These are phyloP conservation scores for Patella vulgata DNA, from an alignment of 1,140 invertebrate species.

Conservation along the genomic window DNA sequence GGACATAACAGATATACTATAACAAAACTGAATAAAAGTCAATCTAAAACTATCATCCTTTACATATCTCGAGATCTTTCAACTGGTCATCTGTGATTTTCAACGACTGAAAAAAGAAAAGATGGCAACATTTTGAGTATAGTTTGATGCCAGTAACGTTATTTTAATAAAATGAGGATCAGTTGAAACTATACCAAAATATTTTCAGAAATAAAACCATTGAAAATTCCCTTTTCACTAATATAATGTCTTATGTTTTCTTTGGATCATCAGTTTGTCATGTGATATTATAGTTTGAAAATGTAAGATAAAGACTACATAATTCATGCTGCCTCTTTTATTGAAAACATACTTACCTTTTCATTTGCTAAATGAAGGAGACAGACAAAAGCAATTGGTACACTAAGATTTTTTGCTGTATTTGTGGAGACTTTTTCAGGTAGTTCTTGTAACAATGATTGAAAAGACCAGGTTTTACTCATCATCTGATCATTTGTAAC, in stretches of 20 bases:
- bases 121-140: too few relatives aligned
- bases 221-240: too few relatives aligned
- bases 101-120: constrained; percentile 41
- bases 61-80: constrained; percentile 41
- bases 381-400: constrained; percentile 79
- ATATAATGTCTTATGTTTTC: too few relatives aligned
- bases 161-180: too few relatives aligned
- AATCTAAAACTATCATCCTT: constrained; percentile 3
- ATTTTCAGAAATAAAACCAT: too few relatives aligned
- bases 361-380: constrained; percentile 85
- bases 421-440: constrained; percentile 72
- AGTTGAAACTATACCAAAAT: too few relatives aligned
- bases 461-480: constrained; percentile 63
- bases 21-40: neutral
- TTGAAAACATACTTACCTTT: constrained; percentile 65
- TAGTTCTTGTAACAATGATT: constrained; percentile 72
- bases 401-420: constrained; percentile 78
- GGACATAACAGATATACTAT: neutral
- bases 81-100: constrained; percentile 44
- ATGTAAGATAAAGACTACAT: too few relatives aligned
- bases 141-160: too few relatives aligned
- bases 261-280: too few relatives aligned
- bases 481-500: constrained; percentile 24
- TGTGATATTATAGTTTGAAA: too few relatives aligned
- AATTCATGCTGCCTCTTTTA: too few relatives aligned